Base-by-base conservation (phyloP, 2,113 vertebrate species). In the Leiothrix lutea region DNA sequence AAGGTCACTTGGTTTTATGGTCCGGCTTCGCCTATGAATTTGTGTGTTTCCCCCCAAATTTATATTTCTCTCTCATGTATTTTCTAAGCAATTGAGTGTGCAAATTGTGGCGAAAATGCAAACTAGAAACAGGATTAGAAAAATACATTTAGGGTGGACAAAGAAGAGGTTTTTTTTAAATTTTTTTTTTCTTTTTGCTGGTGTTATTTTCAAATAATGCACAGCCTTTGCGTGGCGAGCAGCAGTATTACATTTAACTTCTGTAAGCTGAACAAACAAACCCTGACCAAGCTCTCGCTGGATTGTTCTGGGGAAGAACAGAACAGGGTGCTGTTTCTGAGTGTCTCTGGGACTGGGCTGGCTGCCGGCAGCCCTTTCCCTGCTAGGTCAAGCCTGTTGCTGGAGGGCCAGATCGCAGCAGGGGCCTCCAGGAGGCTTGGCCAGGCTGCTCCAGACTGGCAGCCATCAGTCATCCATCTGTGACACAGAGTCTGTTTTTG, bases 391-490 rank as follows among this genome's bases (percentile, higher is more conserved):
- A 96, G 96, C 95, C 92, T 95, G 94, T 97, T 96, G 95, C 96
- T 95, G 86, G 80, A 98, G 96, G 94, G 92, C 97, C 96, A 96
- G 96, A 93, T 97, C 97, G 80, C 97, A 95, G 97, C 97, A 93
- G 97, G 97, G 95, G 94, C 95, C 92, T 96, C 94, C 88, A 24
- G 72, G 86, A 94, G 96, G 92, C 97, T 97, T 97, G 97, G 96
- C 94, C 31, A 88, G 95, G 94, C 96, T 50, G 90, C 86, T 92
- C n/a, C 61, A 98, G 98, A 98, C 98, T 97, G 98, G 98, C 98
- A 98, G 98, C 97, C 98, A 98, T 98, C 98, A 98, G 97, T 99
- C 98, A 97, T 92, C 94, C 95, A 80, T 96, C 94, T 91, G 96
- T 92, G 98, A 97, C 97, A 98, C 97, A 91, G 84, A 96, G 97